Conservation (phyloP, 2,888 invertebrate genomes). For the Anthoptus insignis region DNA sequence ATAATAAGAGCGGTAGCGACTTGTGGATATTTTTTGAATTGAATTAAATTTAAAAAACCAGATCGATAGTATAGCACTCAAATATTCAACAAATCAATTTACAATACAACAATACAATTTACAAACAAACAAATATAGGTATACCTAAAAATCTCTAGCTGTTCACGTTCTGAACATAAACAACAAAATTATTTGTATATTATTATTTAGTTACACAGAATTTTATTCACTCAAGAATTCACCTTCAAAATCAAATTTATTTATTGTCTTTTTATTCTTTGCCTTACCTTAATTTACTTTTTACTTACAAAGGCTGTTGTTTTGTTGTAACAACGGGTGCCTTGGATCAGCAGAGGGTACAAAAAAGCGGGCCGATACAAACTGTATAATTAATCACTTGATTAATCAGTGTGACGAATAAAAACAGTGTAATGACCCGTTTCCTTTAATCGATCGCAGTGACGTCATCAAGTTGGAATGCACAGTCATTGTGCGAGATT, state of each 20-base stretch:
- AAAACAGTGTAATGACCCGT: slow-evolving; percentile 85
- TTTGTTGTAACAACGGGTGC: slow-evolving; percentile 39
- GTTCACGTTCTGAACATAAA: neutral
- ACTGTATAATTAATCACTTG: slow-evolving; percentile 84
- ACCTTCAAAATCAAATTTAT: slow-evolving; percentile 17
- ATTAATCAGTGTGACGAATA: slow-evolving; percentile 87
- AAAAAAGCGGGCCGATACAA: slow-evolving; percentile 68
- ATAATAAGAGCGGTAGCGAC: too few species aligned
- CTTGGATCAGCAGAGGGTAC: slow-evolving; percentile 34
- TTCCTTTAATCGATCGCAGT: slow-evolving; percentile 82
- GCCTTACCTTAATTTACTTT: slow-evolving; percentile 35
- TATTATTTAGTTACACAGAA: neutral
- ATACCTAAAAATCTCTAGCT: too few species aligned
- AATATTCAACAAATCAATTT: too few species aligned
- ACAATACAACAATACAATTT: too few species aligned
- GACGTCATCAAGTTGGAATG: slow-evolving; percentile 82
- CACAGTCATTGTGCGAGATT: slow-evolving; percentile 68
- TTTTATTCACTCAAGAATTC: slow-evolving; percentile 3
- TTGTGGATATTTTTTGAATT: too few species aligned
- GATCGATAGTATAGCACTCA: too few species aligned
- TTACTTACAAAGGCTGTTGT: slow-evolving; percentile 35
- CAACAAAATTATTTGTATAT: neutral
- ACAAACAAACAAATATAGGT: too few species aligned
- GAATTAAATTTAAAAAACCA: too few species aligned
- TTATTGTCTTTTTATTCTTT: slow-evolving; percentile 23